These are phyloP conservation scores for Lipophrys pholis DNA, from an alignment of 2,113 vertebrate species.

Conservation along the genomic window DNA sequence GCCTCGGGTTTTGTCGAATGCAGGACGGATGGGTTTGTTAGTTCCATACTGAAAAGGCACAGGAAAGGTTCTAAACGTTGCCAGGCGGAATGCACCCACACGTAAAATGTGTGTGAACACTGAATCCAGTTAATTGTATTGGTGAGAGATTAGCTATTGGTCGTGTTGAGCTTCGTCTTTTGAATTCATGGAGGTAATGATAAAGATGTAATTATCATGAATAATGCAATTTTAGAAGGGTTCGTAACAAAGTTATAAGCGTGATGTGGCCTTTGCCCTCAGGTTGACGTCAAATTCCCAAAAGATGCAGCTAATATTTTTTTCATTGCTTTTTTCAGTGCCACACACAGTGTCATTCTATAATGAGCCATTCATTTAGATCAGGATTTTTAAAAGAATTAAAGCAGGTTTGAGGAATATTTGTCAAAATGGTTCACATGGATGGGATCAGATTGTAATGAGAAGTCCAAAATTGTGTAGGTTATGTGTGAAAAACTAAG, in stretches of 20 bases:
- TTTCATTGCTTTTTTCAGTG: no score
- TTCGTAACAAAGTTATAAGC: not conserved
- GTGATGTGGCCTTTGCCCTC: not conserved
- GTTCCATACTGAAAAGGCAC: conserved; percentile 1
- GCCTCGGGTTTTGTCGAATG: conserved; percentile 21
- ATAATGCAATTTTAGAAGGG: conserved; percentile 1
- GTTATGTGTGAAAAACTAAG: no score
- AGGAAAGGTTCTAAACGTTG: not conserved
- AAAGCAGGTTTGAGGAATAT: no score
- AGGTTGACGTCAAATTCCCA: not conserved
- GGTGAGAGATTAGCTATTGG: not conserved
- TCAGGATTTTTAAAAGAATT: no score
- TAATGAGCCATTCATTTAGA: no score
- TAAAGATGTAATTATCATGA: conserved; percentile 9
- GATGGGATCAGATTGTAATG: no score
- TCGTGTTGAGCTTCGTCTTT: not conserved
- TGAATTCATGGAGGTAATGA: not conserved
- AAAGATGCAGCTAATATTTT: not conserved
- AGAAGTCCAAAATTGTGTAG: no score
- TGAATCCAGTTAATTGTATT: not conserved
- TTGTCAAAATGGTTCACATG: no score
- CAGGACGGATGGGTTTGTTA: not conserved
- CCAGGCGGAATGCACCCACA: not conserved
- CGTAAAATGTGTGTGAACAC: not conserved
- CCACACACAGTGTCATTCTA: no score